These are phyloP conservation scores for Neotoma lepida DNA, from an alignment of 2,113 vertebrate genomes.

Conservation along the genomic window DNA sequence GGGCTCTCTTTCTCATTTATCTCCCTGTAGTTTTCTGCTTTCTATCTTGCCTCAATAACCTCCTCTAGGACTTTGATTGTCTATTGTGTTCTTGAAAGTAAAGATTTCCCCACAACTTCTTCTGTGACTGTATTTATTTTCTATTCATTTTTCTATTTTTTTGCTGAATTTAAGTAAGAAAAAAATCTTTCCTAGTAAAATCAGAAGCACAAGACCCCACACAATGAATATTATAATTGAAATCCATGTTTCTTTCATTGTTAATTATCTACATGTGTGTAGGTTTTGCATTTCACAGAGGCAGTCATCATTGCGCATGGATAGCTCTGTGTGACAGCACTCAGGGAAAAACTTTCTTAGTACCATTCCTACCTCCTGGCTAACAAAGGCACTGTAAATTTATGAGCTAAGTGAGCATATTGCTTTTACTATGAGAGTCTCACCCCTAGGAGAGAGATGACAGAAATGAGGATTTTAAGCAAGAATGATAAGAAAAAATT, in stretches of 20 bases:
- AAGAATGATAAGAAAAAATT: not conserved
- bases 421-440: slow-evolving; percentile 25
- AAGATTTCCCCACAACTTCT: not conserved
- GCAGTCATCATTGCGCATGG: not conserved
- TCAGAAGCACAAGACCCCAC: slow-evolving; percentile 2
- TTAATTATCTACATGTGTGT: not conserved
- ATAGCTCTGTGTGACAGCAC: not conserved
- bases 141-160: not conserved
- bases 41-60: not conserved
- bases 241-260: slow-evolving; percentile 28
- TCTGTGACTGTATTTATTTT: slow-evolving; percentile 43
- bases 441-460: not conserved
- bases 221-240: slow-evolving; percentile 2
- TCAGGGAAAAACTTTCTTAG: not conserved
- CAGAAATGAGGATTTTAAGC: not conserved
- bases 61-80: not conserved
- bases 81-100: not conserved
- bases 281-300: not conserved
- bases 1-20: not conserved
- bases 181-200: slow-evolving; percentile 46
- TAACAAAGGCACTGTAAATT: slow-evolving; percentile 33
- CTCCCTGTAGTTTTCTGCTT: not conserved
- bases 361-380: not conserved
- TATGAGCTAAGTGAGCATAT: not conserved
- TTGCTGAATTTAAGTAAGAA: slow-evolving; percentile 41